Evolutionary conservation across 2,113 vertebrate species (phyloP).

Genomic region (Trichomycterus rosablanca): DNA sequence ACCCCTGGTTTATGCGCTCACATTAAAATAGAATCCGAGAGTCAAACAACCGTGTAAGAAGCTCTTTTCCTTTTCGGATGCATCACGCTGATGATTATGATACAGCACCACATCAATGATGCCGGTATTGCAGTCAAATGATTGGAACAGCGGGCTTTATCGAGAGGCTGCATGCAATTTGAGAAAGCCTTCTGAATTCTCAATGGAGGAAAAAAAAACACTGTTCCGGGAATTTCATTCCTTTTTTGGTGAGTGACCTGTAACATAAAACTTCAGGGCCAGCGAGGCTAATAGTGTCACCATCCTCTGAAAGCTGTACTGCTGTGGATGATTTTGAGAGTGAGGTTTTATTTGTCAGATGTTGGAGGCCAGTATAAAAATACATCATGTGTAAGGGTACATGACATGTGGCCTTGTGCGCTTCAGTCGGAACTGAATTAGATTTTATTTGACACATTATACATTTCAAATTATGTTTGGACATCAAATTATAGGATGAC

Average conservation of each 20-base stretch:
- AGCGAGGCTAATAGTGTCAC: conserved; percentile 15
- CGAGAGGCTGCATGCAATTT: background rate
- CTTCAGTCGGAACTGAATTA: too few species aligned
- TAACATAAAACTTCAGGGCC: conserved; percentile 10
- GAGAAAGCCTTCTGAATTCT: conserved; percentile 6
- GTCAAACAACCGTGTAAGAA: too few species aligned
- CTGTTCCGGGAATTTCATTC: conserved; percentile 24
- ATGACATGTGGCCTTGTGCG: too few species aligned
- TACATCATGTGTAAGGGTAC: background rate
- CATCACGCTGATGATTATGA: too few species aligned
- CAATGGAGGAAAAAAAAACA: conserved; percentile 14
- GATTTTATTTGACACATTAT: too few species aligned
- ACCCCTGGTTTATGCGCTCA: too few species aligned
- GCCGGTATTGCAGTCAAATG: background rate
- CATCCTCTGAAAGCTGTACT: background rate
- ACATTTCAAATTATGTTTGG: too few species aligned
- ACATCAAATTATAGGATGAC: too few species aligned
- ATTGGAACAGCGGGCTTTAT: background rate
- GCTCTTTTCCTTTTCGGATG: too few species aligned
- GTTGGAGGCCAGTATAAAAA: background rate
- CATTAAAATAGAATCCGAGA: too few species aligned
- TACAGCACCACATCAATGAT: background rate
- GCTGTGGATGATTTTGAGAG: background rate
- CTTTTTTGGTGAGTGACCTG: conserved; percentile 16
- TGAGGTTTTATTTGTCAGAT: conserved; percentile 8